Base-by-base conservation (phyloP, 2,888 invertebrate genomes). In the Anoplius nigerrimus region DNA sequence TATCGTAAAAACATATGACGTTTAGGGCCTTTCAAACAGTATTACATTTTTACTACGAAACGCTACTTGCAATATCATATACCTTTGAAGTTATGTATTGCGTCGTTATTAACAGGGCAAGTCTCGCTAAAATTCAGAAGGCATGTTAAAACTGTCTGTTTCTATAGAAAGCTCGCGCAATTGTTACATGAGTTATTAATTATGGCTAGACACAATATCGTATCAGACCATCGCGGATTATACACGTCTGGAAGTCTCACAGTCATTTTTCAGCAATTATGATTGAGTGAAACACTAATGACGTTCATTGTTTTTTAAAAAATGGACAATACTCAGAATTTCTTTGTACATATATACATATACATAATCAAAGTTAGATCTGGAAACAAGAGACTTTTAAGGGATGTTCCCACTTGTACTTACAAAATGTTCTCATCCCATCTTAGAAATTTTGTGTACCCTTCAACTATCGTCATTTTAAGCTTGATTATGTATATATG, bases 241-340 rank as follows among this genome's bases (percentile, higher is more conserved):
- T 46, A 27, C 11, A 58, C n/a, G 24, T 51, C 46, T 64, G 15
- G 13, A 68, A 48, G 59, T 52, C 34, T 54, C 57, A 20, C 57
- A 63, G 46, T 20, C 52, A 52, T 61, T 66, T n/a, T 66, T 53
- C 60, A 71, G 22, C 51, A 71, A 46, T n/a, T 57, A 64, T 60
- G 53, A 34, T 74, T 68, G 34, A 34, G 11, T 34, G 34, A 45
- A 67, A 55, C 20, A 20, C 43, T 45, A 53, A 67, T 69, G 66
- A 71, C 66, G 67, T 68, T 72, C 53, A 53, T 57, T 78, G 75
- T 51, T 72, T 80, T 83, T 77, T 80, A 81, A 78, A 74, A 75
- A 82, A 82, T 78, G 75, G 84, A 85, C 84, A 87, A 86, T 86
- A 86, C 86, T 86, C 87, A 76, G 68, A 78, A 78, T 75, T 75